These are phyloP conservation scores for Cephus nigrinus DNA, from an alignment of 2,888 invertebrate species.

Conservation along the genomic window DNA sequence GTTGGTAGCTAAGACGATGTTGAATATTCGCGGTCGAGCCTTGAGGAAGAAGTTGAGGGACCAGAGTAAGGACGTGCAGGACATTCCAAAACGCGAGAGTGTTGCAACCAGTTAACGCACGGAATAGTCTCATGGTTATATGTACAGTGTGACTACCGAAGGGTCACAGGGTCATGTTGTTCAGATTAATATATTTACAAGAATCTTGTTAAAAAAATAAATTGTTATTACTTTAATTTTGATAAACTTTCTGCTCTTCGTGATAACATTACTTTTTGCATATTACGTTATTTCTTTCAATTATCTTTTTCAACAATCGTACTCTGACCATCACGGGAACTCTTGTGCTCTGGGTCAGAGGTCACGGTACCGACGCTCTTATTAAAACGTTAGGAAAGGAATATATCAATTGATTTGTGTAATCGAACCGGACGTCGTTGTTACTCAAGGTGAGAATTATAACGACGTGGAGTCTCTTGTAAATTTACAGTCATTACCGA, in stretches of 20 bases:
- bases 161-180: not conserved
- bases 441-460: not conserved
- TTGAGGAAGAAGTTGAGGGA: conserved; percentile 66
- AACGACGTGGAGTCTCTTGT: not conserved
- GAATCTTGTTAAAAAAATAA: conserved; percentile 8
- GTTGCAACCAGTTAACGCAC: not conserved
- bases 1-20: conserved; percentile 75
- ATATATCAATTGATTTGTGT: not conserved
- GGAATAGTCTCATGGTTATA: not conserved
- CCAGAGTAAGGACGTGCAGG: conserved; percentile 7
- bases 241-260: not conserved
- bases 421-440: not conserved
- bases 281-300: not conserved
- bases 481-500: not conserved
- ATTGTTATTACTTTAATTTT: not conserved
- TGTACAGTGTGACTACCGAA: not conserved
- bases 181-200: conserved; percentile 1
- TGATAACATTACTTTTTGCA: not conserved
- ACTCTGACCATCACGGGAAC: not conserved
- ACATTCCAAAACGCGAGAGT: not conserved
- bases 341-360: not conserved
- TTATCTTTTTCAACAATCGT: not conserved
- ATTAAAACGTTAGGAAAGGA: not conserved
- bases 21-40: conserved; percentile 73
- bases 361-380: not conserved